Percentiles rank a stretch among this genome's conserved stretches.
These are phyloP conservation scores for Blastobasis adustella DNA, from an alignment of 2,888 invertebrate genomes.

Conservation along the genomic window DNA sequence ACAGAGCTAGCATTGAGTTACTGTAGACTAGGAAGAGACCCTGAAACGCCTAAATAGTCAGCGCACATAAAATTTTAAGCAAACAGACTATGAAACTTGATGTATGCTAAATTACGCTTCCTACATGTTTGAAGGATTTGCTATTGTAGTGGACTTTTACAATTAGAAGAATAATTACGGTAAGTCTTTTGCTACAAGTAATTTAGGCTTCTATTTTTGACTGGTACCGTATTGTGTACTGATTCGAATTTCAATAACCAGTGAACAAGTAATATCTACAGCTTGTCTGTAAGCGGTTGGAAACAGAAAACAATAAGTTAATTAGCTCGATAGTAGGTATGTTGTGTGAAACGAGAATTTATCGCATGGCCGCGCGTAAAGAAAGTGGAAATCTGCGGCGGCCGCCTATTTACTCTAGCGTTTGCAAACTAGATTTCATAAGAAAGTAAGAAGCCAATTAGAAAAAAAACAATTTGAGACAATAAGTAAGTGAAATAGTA, in stretches of 20 bases:
- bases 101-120: neutral
- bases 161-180: too few species aligned
- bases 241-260: too few species aligned
- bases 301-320: slow-evolving; percentile 10
- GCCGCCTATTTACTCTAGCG: slow-evolving; percentile 22
- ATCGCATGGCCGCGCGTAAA: slow-evolving; percentile 47
- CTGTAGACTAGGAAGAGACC: slow-evolving; percentile 34
- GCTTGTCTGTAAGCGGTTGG: neutral
- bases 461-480: neutral
- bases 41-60: slow-evolving; percentile 27
- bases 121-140: too few species aligned
- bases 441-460: slow-evolving; percentile 8
- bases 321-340: slow-evolving; percentile 31
- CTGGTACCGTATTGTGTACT: too few species aligned
- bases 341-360: slow-evolving; percentile 41
- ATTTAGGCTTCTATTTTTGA: too few species aligned
- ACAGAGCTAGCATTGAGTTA: slow-evolving; percentile 14
- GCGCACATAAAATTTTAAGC: slow-evolving; percentile 14
- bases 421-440: slow-evolving; percentile 10
- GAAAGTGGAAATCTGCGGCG: slow-evolving; percentile 48
- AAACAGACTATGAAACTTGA: neutral
- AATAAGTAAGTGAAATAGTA: too few species aligned
- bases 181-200: too few species aligned
- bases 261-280: too few species aligned
- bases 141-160: too few species aligned